Evolutionary conservation across 2,113 vertebrate species (phyloP), one percentile per base, ranked within the genome.

Genomic region (Vicugna pacos): DNA sequence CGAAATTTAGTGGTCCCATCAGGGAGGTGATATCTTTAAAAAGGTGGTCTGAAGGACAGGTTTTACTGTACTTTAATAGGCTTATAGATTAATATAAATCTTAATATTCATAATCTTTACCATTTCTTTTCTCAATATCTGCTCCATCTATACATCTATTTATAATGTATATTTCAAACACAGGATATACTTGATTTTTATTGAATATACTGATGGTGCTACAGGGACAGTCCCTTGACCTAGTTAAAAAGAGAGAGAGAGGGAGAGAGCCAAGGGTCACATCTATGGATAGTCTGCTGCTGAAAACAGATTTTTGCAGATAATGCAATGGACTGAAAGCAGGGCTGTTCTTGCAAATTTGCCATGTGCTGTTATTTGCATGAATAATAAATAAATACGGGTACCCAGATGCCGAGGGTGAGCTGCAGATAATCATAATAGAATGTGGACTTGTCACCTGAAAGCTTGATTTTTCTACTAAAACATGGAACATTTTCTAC

Each of bases 11-110:
- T 99, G 98, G 99, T 99, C 99, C 99, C 99, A 98, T 99, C 99
- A 98, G 99, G 98, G 98, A 99, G 98, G 98, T 98, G 98, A 99
- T 99, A 99, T 99, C 98, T 99, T 99, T 98, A 98, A 99, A 99
- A 99, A 99, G 99, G 99, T 99, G 99, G 98, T 99, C 98, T 99
- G 99, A 99, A 99, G 99, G 99, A 99, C 99, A 99, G 99, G 98
- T 99, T 99, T 99, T 99, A 99, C 99, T 99, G 99, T 99, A 98
- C 98, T 99, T 99, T 99, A 99, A 99, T 99, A 99, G 99, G 98
- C 98, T 99, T 99, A 98, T 98, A 99, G 98, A 99, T 99, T 99
- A 99, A 98, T 98, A 99, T 99, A 99, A 99, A 99, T 99, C 99
- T 99, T 99, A 99, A 99, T 99, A 99, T 99, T 99, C 98, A 98